Evolutionary conservation across 2,888 invertebrate species (phyloP), one percentile per base, ranked within the genome.

Genomic region (Oscheius sp.): DNA sequence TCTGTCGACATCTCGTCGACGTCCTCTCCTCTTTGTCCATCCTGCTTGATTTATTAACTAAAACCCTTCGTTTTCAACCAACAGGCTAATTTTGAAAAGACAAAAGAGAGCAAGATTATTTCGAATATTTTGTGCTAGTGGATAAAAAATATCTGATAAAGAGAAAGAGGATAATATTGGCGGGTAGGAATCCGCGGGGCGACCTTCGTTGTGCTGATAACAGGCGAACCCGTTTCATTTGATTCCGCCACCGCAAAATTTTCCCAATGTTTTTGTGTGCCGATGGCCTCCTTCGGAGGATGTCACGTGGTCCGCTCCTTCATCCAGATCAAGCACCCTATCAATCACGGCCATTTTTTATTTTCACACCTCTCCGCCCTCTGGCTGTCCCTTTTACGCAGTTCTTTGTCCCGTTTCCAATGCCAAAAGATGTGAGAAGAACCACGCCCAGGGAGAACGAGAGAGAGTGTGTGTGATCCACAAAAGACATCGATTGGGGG

Each of bases 151-250:
- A 35, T 3, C 35, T 35, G 35, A 35, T 35, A 35, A 9, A 35
- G 35, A 35, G 35, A 35, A 9, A 35, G 35, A 35, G 35, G 35
- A 49, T 49, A 49, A 21, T 49, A 49, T 16, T 49, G 49, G 16
- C 49, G 49, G 35, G n/a, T 21, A 49, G 49, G 49, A 49, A 52
- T 66, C 66, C 52, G 66, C 66, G 45, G 41, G 35, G 52, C 66
- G 66, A 66, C 66, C 66, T 66, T 66, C 66, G 66, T 52, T 27
- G 66, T 52, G 52, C 49, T 66, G 66, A 66, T 66, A 66, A 66
- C 66, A 49, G 66, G 66, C 66, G 66, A 66, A 66, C 66, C 66
- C 66, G 66, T 66, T 66, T 66, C 49, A 49, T 66, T 52, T 52
- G 27, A 52, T 52, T 52, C 66, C 66, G 66, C 49, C 52, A 49